These are phyloP conservation scores for Takifugu rubripes DNA, from an alignment of 2,797 vertebrate genomes.

Conservation along the genomic window DNA sequence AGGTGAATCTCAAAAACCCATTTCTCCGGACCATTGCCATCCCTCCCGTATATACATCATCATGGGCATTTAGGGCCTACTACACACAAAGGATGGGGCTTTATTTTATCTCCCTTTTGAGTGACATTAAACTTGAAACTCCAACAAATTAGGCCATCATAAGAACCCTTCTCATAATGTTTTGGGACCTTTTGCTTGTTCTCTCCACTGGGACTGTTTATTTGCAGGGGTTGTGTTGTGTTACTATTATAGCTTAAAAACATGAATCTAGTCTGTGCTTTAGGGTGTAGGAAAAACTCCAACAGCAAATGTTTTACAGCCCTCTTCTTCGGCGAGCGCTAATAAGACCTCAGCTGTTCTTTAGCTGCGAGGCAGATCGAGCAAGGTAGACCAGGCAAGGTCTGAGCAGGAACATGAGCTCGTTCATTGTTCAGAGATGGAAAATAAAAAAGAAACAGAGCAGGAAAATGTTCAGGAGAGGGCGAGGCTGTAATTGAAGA, in stretches of 20 bases:
- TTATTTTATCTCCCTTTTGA: constrained; percentile 47
- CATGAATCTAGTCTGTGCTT: constrained; percentile 58
- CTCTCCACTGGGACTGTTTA: constrained; percentile 32
- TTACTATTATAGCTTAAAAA: constrained; percentile 34
- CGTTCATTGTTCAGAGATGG: constrained; percentile 23
- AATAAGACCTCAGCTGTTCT: constrained; percentile 57
- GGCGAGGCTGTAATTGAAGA: constrained; percentile 51
- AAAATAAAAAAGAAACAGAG: constrained; percentile 18
- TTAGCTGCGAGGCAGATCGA: constrained; percentile 57
- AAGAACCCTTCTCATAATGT: constrained; percentile 50
- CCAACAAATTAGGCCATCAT: constrained; percentile 50
- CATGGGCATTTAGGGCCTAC: constrained; percentile 37
- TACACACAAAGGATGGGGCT: constrained; percentile 45
- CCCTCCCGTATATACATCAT: constrained; percentile 44
- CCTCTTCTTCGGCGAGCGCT: constrained; percentile 43
- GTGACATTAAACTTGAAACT: constrained; percentile 43
- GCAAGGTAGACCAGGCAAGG: constrained; percentile 27
- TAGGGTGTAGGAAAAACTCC: constrained; percentile 52
- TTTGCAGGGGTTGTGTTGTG: constrained; percentile 41
- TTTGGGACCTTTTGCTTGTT: constrained; percentile 15
- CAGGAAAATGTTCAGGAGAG: constrained; percentile 25
- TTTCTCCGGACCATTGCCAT: constrained; percentile 3
- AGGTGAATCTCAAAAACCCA: constrained; percentile 15
- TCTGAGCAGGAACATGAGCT: constrained; percentile 35
- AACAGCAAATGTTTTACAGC: constrained; percentile 55